These are phyloP conservation scores for Caenorhabditis sp. DNA, from an alignment of 2,888 invertebrate genomes.

Conservation along the genomic window DNA sequence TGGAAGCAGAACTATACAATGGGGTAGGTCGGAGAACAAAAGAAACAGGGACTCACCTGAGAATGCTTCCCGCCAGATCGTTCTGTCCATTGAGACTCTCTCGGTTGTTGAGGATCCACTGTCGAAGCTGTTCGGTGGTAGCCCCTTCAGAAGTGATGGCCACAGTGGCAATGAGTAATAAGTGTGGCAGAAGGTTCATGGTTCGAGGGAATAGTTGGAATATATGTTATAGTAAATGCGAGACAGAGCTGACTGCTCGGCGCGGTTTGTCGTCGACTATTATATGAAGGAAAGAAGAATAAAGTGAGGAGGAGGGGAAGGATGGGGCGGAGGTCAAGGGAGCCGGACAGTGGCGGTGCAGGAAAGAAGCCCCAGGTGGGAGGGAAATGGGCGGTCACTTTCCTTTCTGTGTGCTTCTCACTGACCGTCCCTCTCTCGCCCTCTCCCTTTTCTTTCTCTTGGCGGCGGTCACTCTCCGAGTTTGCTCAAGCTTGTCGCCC, in stretches of 20 bases:
- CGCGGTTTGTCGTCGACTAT: constrained; percentile 10
- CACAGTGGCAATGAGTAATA: constrained; percentile 16
- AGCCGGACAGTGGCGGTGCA: constrained; percentile 15
- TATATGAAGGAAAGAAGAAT: constrained; percentile 17
- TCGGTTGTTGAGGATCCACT: constrained; percentile 78
- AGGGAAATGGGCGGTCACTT: constrained; percentile 31
- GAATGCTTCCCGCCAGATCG: constrained; percentile 76
- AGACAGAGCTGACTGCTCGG: constrained; percentile 7
- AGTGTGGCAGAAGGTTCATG: constrained; percentile 17
- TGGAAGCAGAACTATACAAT: constrained; percentile 44
- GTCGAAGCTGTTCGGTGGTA: constrained; percentile 78
- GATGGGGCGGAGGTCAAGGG: constrained; percentile 19
- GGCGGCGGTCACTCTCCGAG: constrained; percentile 35
- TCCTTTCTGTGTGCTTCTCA: neutral
- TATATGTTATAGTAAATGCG: neutral
- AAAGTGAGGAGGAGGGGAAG: constrained; percentile 2
- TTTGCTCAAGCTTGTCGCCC: constrained; percentile 51
- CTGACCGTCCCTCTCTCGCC: constrained; percentile 17
- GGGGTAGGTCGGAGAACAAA: constrained; percentile 33
- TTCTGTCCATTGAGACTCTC: constrained; percentile 71
- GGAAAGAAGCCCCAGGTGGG: constrained; percentile 36
- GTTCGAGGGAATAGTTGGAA: neutral
- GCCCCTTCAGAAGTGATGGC: constrained; percentile 56
- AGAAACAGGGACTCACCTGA: constrained; percentile 42
- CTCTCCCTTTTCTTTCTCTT: too few species aligned